Base-by-base conservation (phyloP, 2,113 vertebrate species). In the Dendropsophus ebraccatus region DNA sequence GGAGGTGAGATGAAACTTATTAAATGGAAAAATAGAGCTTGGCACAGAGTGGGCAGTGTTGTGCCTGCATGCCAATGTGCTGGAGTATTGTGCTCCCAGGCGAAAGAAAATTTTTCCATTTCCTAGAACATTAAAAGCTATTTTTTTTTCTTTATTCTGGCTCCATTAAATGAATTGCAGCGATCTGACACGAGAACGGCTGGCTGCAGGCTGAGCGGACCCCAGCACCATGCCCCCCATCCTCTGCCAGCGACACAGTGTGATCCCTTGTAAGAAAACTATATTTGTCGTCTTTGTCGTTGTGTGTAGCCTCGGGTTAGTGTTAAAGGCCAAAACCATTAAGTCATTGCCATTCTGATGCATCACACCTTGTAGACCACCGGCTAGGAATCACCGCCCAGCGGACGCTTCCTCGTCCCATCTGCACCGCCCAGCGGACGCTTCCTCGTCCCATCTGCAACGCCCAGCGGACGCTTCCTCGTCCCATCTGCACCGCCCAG, bases 1-100 rank as follows among this genome's bases (percentile, higher is more conserved):
- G 21, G 58, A 85, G 84, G 74, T 85, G 84, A 77, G 60, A 85
- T 80, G 75, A 86, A 86, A 80, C 84, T 80, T 86, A 86, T 86
- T 86, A 86, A 86, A 86, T 86, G 84, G 84, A 86, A 86, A 86
- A 86, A 54, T 70, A 58, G 32, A 8, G 47, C 75, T 86, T 86
- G 84, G 84, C 84, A 86, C 84, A 1, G 74, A 35, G 30, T 11
- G 75, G 83, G 83, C 45, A 77, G 83, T 77, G 17, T 84, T 47
- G 73, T 77, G 73, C 83, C 72, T 17, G 84, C 84, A 47, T 86
- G 84, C 84, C 84, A 86, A 80, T 86, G 75, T 86, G 84, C 84
- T 86, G 76, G 21, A 80, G 84, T 86, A 86, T 86, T 86, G 84
- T 86, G 56, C 84, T 86, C 75, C 30, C 47, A 65, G 37, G 75